Evolutionary conservation across 2,113 vertebrate species (phyloP), one percentile per base, ranked within the genome.

Genomic region (Lamprologus callipterus): DNA sequence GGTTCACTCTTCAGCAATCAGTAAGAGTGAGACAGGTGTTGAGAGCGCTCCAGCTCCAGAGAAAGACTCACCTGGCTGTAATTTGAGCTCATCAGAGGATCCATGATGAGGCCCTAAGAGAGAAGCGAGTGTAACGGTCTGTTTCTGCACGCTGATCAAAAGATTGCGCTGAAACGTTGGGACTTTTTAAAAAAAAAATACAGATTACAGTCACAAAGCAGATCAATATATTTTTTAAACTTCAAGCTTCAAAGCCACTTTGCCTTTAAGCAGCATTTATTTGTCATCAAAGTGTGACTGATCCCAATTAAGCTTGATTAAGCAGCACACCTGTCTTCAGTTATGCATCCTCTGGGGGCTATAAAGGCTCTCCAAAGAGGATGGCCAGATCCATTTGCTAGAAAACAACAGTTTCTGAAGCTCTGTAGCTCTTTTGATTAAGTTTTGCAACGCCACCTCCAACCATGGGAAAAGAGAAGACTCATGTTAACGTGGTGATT

Each of bases 401-500:
- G 26, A 78, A 65, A 42, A 82, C 40, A 28, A 17, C 9, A 47
- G 4, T 23, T 78, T 49, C 7, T 19, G 2, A 33, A 19, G 4
- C 4, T 3, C 4, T 8, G n/a, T 17, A 31, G 9, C 11, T 11
- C 19, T 21, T 28, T 37, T 55, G n/a, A 3, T 17, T 9, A 1
- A 0, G 1, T 42, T 23, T 54, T 9, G 19, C 21, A 13, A 51
- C 21, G 1, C 8, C 1, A 1, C 6, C 1, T 19, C 7, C 19
- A 21, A 42, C n/a, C 2, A 97, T 97, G 96, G 92, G 0, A 0
- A 95, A 80, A 26, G 96, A 97, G 82, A 97, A 94, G 81, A 89
- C 87, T 21, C 97, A 97, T 6, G 82, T 97, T 9, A 97, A 97
- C 8, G 65, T 97, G n/a, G 96, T 97, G 16, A 88, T 97, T 4